Evolutionary conservation across 2,113 vertebrate genomes (phyloP), one percentile per base, ranked within the genome.

Genomic region (Phalacrocorax carbo): DNA sequence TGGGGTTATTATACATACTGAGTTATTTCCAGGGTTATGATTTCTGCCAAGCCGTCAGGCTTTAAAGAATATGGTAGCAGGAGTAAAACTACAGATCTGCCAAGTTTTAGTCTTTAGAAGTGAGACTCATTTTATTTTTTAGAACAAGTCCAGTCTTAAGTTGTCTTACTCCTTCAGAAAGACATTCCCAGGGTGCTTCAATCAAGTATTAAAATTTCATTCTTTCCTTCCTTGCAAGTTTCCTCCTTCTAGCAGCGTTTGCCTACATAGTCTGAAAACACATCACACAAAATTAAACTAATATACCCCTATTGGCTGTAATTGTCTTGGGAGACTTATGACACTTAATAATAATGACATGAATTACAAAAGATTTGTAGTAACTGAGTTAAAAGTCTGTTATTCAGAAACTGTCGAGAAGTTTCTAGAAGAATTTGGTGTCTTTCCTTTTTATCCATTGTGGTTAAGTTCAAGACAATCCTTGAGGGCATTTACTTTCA

Each of bases 401-500:
- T 96, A 86, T 82, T 94, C 64, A 91, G 95, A 95, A 97, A 68
- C 46, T 92, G 70, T 75, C 34, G 3, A 96, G 65, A 92, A 97
- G 48, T 97, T 97, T 97, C 90, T 81, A 90, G 66, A 87, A 95
- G 49, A 89, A 93, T 71, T 73, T 69, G 21, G 46, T 88, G 80
- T 80, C 85, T 96, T 83, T 86, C 40, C 32, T 94, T 95, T 96
- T 92, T 93, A 94, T 95, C 44, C 29, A 9, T 44, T 82, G 68
- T 64, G 58, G 51, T 57, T 91, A 44, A 79, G 58, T 65, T 96
- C 49, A 91, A 86, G 83, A 90, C 52, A 94, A 82, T 95, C 79
- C 90, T 93, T 95, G 32, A 91, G 48, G 90, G 71, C 93, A 94
- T 96, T 94, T 94, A 40, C 69, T 96, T 94, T 85, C 94, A 80